A percentile compares a stretch with the other conserved stretches of the same genome.
phyloP scores from a whole-genome alignment of 2,888 invertebrate genomes.

The Atethmia centrago region DNA sequence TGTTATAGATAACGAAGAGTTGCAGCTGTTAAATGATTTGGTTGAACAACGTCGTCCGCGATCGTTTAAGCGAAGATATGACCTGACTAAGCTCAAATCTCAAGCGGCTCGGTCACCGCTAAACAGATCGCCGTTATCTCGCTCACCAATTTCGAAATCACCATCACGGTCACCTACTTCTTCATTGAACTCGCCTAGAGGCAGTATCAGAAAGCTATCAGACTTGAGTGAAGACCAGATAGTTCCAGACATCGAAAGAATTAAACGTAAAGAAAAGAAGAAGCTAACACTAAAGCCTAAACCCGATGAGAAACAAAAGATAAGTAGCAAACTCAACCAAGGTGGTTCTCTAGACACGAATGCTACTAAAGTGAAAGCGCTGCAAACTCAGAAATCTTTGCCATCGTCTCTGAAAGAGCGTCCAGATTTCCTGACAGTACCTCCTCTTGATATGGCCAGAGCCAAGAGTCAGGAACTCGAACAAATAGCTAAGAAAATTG shows the following conservation, averaged over 20 bases:
- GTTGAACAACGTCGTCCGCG: conserved; percentile 87
- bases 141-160: conserved; percentile 88
- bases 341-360: conserved; percentile 88
- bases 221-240: conserved; percentile 89
- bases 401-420: conserved; percentile 89
- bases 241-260: conserved; percentile 88
- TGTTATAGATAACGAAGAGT: conserved; percentile 91
- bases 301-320: conserved; percentile 85
- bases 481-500: conserved; percentile 85
- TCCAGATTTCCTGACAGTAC: conserved; percentile 89
- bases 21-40: conserved; percentile 89
- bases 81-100: conserved; percentile 84
- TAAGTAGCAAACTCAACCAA: conserved; percentile 85
- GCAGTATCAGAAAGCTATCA: conserved; percentile 88
- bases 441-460: conserved; percentile 90
- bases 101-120: conserved; percentile 85
- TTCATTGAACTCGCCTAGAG: conserved; percentile 88
- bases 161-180: conserved; percentile 89
- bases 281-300: conserved; percentile 86
- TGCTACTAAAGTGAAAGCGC: conserved; percentile 85
- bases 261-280: conserved; percentile 88
- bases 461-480: conserved; percentile 92
- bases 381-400: conserved; percentile 90
- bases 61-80: conserved; percentile 87
- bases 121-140: conserved; percentile 86